Conservation (phyloP, 2,113 vertebrate species). For the Cricetomys ansorgei region DNA sequence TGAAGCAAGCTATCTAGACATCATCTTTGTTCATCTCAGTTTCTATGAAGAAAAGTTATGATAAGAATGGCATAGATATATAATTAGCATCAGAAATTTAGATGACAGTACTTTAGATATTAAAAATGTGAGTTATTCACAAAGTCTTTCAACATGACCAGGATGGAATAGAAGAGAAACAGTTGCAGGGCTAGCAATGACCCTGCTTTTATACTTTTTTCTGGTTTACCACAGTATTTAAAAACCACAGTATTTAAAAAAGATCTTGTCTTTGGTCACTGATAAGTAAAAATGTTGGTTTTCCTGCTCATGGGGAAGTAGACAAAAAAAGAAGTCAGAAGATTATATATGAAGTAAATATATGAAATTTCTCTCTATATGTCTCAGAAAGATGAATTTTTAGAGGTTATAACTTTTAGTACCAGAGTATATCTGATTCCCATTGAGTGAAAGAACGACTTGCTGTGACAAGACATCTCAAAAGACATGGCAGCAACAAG, state of each 20-base stretch:
- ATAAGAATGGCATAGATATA: not conserved
- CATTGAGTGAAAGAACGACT: not conserved
- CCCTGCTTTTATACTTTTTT: not conserved
- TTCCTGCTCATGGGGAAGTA: not conserved
- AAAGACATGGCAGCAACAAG: slow-evolving; percentile 13
- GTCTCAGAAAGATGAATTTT: not conserved
- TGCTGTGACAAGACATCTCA: slow-evolving; percentile 13
- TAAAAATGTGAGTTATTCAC: not conserved
- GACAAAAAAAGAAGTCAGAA: not conserved
- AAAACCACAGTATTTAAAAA: slow-evolving; percentile 37
- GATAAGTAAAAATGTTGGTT: not conserved
- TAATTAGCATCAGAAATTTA: slow-evolving; percentile 21
- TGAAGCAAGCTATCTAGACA: not conserved
- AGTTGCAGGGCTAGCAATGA: not conserved
- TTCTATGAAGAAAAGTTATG: not conserved
- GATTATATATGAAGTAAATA: not conserved
- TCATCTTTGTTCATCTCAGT: not conserved
- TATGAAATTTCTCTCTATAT: not conserved
- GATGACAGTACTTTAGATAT: not conserved
- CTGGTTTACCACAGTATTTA: not conserved
- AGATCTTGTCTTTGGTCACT: not conserved
- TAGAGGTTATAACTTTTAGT: slow-evolving; percentile 15
- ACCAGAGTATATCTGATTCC: not conserved
- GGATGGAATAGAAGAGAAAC: not conserved
- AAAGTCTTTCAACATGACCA: not conserved